Conservation (phyloP, 2,797 vertebrate genomes). For the Crax fasciolata region DNA sequence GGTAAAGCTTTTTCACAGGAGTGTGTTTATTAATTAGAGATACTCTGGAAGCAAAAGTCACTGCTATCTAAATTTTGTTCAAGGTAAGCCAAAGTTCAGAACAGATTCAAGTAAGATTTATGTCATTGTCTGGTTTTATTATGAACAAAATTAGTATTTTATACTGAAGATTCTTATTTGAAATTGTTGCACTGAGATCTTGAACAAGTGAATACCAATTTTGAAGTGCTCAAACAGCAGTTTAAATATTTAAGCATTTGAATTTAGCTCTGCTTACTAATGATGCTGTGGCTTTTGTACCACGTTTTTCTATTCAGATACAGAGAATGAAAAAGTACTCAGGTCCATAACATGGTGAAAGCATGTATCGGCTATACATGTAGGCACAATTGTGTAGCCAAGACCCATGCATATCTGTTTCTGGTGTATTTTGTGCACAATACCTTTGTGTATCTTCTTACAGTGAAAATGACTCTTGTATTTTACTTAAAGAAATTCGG, state of each 20-base stretch:
- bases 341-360: not conserved
- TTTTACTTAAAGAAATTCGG: not conserved
- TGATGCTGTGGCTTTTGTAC: not conserved
- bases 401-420: not conserved
- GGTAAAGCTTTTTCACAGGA: not conserved
- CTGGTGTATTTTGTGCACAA: not conserved
- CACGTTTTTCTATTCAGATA: not conserved
- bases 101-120: not conserved
- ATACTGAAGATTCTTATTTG: not conserved
- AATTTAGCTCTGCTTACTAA: not conserved
- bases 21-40: not conserved
- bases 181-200: not conserved
- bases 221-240: not conserved
- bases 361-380: not conserved
- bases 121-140: not conserved
- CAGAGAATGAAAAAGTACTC: not conserved
- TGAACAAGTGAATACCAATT: not conserved
- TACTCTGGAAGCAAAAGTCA: not conserved
- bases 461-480: not conserved
- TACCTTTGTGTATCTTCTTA: not conserved
- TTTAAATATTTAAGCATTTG: not conserved
- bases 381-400: not conserved
- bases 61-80: not conserved
- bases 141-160: not conserved
- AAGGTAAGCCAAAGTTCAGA: not conserved